Percentiles rank a stretch among this genome's conserved stretches.
Conservation (phyloP, 2,797 vertebrate species). For the Acipenser oxyrinchus region DNA sequence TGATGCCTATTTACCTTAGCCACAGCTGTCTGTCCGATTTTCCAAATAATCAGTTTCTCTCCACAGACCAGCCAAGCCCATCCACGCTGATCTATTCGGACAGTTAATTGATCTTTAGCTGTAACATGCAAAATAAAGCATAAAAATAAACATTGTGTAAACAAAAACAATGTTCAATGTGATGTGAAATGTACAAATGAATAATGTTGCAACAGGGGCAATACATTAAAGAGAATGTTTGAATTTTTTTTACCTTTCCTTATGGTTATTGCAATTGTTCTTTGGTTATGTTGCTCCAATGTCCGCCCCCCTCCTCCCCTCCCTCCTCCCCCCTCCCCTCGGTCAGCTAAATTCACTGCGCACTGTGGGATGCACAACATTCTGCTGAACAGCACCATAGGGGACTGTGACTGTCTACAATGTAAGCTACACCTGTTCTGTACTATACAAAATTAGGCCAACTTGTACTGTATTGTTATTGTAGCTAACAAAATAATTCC, state of each 20-base stretch:
- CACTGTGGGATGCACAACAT: too few relatives aligned
- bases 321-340: too few relatives aligned
- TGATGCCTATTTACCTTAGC: constrained; percentile 67
- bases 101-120: constrained; percentile 73
- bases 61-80: constrained; percentile 90
- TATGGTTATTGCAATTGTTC: neutral
- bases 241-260: too few relatives aligned
- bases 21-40: constrained; percentile 76
- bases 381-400: too few relatives aligned
- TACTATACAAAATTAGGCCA: too few relatives aligned
- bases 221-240: neutral
- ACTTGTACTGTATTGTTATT: too few relatives aligned
- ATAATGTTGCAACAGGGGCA: neutral
- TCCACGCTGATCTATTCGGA: constrained; percentile 76
- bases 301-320: too few relatives aligned
- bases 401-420: too few relatives aligned
- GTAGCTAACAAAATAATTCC: too few relatives aligned
- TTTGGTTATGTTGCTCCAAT: too few relatives aligned
- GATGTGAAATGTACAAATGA: neutral
- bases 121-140: neutral
- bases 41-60: constrained; percentile 86
- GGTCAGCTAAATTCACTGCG: too few relatives aligned
- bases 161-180: neutral
- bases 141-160: neutral
- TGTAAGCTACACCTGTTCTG: too few relatives aligned